phyloP scores from a whole-genome alignment of 2,888 invertebrate species.

The Diaprepes abbreviatus region DNA sequence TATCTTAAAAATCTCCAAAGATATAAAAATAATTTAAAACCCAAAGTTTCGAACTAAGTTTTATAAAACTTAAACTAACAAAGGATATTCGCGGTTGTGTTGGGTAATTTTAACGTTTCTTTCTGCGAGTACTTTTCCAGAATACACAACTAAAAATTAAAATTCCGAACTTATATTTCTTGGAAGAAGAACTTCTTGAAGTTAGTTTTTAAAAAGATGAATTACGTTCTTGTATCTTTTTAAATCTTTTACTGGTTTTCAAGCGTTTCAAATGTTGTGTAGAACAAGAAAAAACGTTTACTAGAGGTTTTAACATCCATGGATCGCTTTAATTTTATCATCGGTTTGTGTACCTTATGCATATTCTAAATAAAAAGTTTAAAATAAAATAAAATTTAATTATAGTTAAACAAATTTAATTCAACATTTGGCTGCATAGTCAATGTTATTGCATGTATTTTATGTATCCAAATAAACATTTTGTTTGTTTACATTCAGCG shows the following conservation, averaged over 20 bases:
- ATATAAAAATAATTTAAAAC: not conserved
- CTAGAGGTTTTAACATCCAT: too few relatives aligned
- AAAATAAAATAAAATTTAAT: not conserved
- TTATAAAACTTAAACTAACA: not conserved
- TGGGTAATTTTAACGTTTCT: not conserved
- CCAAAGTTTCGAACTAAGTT: not conserved
- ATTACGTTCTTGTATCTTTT: not conserved
- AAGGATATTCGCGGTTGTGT: conserved; percentile 5
- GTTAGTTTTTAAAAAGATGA: not conserved
- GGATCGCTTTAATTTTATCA: too few relatives aligned
- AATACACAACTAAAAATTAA: conserved; percentile 7
- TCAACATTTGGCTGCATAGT: conserved; percentile 2
- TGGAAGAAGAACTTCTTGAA: too few relatives aligned
- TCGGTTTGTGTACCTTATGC: too few relatives aligned
- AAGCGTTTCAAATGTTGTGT: too few relatives aligned
- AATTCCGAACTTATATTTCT: conserved; percentile 7
- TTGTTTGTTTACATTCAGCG: not conserved
- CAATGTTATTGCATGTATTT: conserved; percentile 4
- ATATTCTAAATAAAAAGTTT: too few relatives aligned
- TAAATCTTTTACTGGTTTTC: not conserved
- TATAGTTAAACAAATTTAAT: not conserved
- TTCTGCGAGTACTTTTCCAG: not conserved
- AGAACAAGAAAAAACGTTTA: too few relatives aligned
- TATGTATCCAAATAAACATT: conserved; percentile 8
- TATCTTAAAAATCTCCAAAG: not conserved